These are phyloP conservation scores for Schrankia costaestrigalis DNA, from an alignment of 2,888 invertebrate genomes.

Conservation along the genomic window DNA sequence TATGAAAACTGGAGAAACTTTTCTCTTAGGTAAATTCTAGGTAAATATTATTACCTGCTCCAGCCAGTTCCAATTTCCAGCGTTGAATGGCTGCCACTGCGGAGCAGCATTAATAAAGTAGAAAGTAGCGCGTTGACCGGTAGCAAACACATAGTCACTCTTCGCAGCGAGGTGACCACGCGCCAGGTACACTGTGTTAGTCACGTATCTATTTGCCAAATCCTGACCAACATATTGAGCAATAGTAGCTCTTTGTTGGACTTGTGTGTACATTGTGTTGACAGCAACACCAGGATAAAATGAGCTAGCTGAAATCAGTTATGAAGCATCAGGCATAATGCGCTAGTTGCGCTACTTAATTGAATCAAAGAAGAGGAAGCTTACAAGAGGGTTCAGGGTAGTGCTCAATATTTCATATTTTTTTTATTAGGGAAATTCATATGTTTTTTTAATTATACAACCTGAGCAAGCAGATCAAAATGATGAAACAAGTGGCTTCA, in stretches of 20 bases:
- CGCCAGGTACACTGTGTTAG: constrained; percentile 65
- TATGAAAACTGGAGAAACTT: no score
- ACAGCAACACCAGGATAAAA: constrained; percentile 71
- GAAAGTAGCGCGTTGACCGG: constrained; percentile 77
- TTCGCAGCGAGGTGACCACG: constrained; percentile 72
- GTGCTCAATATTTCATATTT: no score
- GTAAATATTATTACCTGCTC: constrained; percentile 55
- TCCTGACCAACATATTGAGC: constrained; percentile 48
- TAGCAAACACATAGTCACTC: constrained; percentile 12
- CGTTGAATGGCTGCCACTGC: constrained; percentile 81
- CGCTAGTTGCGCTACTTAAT: no score
- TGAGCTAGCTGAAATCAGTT: constrained; percentile 15
- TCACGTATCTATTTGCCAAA: constrained; percentile 70
- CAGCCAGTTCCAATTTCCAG: constrained; percentile 68
- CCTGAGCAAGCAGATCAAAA: no score
- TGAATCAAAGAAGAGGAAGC: no score
- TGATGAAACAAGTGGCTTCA: no score
- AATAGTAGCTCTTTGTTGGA: constrained; percentile 50
- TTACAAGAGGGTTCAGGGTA: no score
- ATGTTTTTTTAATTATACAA: no score
- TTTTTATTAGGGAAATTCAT: no score
- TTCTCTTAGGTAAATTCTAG: no score
- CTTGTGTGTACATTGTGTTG: constrained; percentile 64
- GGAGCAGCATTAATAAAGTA: constrained; percentile 81
- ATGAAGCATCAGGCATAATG: no score